Percentiles rank a stretch among this genome's conserved stretches.
Conservation (phyloP, 1,140 invertebrate species). For the Neoseiulus cucumeris region DNA sequence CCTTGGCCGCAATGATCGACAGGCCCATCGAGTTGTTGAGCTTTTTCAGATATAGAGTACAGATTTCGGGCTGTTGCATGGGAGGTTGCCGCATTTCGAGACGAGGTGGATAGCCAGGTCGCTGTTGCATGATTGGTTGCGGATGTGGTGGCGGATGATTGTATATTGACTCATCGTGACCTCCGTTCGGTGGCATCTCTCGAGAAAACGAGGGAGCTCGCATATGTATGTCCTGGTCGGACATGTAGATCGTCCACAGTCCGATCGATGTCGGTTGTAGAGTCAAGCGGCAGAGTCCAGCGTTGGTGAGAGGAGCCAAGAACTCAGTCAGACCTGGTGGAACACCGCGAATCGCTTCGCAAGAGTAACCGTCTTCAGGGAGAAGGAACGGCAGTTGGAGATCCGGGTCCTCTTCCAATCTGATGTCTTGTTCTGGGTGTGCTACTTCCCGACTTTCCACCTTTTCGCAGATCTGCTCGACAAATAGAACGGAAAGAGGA, state of each 20-base stretch:
- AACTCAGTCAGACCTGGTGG: constrained; percentile 82
- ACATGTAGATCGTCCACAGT: constrained; percentile 86
- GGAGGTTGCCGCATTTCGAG: neutral
- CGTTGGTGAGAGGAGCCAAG: constrained; percentile 59
- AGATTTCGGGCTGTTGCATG: constrained; percentile 38
- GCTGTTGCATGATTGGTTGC: constrained; percentile 8
- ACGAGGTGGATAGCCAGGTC: neutral
- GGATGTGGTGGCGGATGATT: neutral
- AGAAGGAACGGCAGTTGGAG: constrained; percentile 72
- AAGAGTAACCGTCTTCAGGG: constrained; percentile 93
- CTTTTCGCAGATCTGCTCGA: constrained; percentile 1
- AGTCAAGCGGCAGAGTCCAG: constrained; percentile 65
- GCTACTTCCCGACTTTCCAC: neutral
- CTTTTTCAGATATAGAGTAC: constrained; percentile 72
- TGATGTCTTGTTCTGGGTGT: constrained; percentile 16
- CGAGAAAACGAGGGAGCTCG: neutral
- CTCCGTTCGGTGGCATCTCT: neutral
- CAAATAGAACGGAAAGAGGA: neutral
- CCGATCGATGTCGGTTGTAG: constrained; percentile 72
- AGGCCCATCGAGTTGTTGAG: constrained; percentile 76
- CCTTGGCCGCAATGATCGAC: constrained; percentile 81
- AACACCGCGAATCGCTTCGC: constrained; percentile 77
- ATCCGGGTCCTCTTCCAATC: constrained; percentile 54
- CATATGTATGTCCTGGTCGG: constrained; percentile 22
- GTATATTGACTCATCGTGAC: neutral